Percentiles rank a stretch among this genome's conserved stretches.
phyloP scores from a whole-genome alignment of 2,888 invertebrate genomes.

The Parapristionchus giblindavisi region DNA sequence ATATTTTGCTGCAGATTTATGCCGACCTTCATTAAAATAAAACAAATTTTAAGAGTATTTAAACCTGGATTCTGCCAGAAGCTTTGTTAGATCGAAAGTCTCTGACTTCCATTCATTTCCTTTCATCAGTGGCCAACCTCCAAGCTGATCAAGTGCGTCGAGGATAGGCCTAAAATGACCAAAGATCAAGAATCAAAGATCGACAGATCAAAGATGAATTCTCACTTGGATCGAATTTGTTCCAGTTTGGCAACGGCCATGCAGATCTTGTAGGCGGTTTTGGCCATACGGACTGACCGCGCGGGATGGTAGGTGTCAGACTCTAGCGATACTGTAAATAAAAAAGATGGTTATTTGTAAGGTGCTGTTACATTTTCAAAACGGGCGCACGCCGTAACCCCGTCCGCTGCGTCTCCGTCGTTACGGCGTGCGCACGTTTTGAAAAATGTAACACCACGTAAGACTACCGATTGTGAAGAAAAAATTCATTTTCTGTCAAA shows the following conservation, averaged over 20 bases:
- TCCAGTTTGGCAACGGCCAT: constrained; percentile 42
- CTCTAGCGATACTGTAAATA: constrained; percentile 44
- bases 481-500: background rate
- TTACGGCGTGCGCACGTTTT: too few relatives aligned
- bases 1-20: too few relatives aligned
- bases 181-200: background rate
- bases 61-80: constrained; percentile 15
- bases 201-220: background rate
- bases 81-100: constrained; percentile 2
- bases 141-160: constrained; percentile 53
- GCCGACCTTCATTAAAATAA: too few relatives aligned
- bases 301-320: constrained; percentile 21
- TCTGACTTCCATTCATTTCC: constrained; percentile 25
- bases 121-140: constrained; percentile 63
- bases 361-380: too few relatives aligned
- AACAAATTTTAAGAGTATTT: background rate
- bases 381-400: too few relatives aligned
- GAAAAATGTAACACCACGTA: too few relatives aligned
- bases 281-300: constrained; percentile 40
- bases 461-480: background rate
- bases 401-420: too few relatives aligned
- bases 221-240: constrained; percentile 45
- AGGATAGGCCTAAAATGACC: constrained; percentile 47
- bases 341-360: background rate
- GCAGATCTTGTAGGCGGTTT: constrained; percentile 43